These are phyloP conservation scores for Myxocyprinus asiaticus DNA, from an alignment of 2,113 vertebrate species.

Conservation along the genomic window DNA sequence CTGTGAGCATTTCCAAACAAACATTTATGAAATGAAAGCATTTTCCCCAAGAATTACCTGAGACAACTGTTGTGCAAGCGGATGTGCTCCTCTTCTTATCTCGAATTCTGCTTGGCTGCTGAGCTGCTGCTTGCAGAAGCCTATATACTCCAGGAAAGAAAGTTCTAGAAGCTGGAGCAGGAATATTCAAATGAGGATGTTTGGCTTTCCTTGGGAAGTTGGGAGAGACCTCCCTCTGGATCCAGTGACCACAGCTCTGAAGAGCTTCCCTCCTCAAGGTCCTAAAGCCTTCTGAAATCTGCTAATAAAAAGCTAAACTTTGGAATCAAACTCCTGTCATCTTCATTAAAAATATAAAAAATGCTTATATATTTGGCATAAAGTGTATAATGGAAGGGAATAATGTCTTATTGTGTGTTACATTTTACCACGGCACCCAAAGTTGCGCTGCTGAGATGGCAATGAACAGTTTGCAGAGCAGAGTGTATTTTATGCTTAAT, in stretches of 20 bases:
- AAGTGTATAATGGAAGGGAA: neutral
- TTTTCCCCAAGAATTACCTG: slow-evolving; percentile 10
- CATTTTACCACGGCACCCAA: neutral
- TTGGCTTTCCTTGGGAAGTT: slow-evolving; percentile 55
- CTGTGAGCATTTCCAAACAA: neutral
- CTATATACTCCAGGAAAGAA: slow-evolving; percentile 77
- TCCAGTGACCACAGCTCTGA: slow-evolving; percentile 47
- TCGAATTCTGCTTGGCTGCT: slow-evolving; percentile 14
- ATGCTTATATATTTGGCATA: neutral
- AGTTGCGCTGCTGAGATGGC: slow-evolving; percentile 11
- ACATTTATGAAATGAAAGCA: neutral
- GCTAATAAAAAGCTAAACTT: neutral
- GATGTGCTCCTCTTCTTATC: neutral
- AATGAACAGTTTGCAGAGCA: neutral
- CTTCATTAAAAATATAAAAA: neutral
- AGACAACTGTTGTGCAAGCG: neutral
- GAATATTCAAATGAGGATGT: slow-evolving; percentile 72
- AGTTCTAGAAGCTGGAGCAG: slow-evolving; percentile 85
- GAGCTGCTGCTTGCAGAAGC: slow-evolving; percentile 30
- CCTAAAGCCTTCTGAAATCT: slow-evolving; percentile 47
- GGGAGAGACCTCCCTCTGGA: slow-evolving; percentile 64
- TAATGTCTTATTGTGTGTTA: neutral
- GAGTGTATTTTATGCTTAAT: neutral
- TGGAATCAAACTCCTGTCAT: neutral
- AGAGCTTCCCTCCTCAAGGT: slow-evolving; percentile 40